Percentiles rank a stretch among this genome's conserved stretches.
These are phyloP conservation scores for Orius insidiosus DNA, from an alignment of 1,140 invertebrate genomes.

Conservation along the genomic window DNA sequence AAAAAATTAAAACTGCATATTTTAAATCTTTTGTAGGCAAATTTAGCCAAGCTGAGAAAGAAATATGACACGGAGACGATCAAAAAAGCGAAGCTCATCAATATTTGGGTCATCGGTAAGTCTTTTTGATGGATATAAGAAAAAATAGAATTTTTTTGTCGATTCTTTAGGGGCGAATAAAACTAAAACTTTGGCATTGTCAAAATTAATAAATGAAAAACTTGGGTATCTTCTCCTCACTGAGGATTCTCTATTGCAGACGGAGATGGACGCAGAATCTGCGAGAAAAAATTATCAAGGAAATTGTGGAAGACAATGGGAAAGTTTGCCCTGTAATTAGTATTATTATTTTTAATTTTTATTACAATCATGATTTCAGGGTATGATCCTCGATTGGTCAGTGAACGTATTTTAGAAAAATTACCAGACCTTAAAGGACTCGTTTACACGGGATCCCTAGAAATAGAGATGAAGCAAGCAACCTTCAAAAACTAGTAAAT, in stretches of 20 bases:
- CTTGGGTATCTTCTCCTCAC: constrained; percentile 9
- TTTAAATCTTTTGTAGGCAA: constrained; percentile 6
- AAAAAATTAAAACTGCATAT: neutral
- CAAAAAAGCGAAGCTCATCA: constrained; percentile 11
- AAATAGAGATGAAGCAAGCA: constrained; percentile 10
- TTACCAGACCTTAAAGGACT: constrained; percentile 13
- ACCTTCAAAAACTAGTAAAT: constrained; percentile 12
- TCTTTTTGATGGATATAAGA: neutral
- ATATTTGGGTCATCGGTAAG: constrained; percentile 17
- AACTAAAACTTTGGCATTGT: constrained; percentile 9
- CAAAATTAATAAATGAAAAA: constrained; percentile 7
- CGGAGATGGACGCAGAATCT: constrained; percentile 3
- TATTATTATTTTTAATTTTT: constrained; percentile 1
- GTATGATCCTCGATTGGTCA: constrained; percentile 12
- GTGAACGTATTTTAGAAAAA: constrained; percentile 10
- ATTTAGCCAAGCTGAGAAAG: constrained; percentile 14
- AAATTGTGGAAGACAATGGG: constrained; percentile 15
- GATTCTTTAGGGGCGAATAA: constrained; percentile 7
- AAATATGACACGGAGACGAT: constrained; percentile 14
- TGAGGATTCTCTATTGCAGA: constrained; percentile 14
- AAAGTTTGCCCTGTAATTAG: constrained; percentile 11
- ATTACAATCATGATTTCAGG: constrained; percentile 9
- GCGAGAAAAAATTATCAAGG: constrained; percentile 11
- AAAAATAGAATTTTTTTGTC: neutral
- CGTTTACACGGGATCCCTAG: constrained; percentile 13